phyloP scores from a whole-genome alignment of 2,113 vertebrate genomes.

The Anolis sagrei region DNA sequence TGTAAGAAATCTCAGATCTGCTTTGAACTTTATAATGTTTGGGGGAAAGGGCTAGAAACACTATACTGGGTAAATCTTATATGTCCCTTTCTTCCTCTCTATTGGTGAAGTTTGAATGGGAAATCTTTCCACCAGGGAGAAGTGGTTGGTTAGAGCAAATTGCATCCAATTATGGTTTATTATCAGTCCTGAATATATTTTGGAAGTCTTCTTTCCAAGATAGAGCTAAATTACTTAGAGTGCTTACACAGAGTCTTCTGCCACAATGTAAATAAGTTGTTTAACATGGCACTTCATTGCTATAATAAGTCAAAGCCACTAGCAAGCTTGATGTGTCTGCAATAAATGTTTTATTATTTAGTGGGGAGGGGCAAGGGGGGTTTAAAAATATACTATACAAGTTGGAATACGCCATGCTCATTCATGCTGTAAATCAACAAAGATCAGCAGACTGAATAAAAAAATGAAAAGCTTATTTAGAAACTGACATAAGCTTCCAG shows the following conservation, averaged over 20 bases:
- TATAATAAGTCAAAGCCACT: conserved; percentile 77
- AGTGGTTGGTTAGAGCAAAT: conserved; percentile 42
- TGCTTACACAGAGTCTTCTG: conserved; percentile 61
- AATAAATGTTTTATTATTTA: conserved; percentile 84
- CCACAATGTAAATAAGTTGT: conserved; percentile 77
- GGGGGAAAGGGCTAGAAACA: neutral
- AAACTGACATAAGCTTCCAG: conserved; percentile 81
- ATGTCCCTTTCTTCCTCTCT: neutral
- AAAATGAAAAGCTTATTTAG: conserved; percentile 87
- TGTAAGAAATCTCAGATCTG: neutral
- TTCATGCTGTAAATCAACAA: conserved; percentile 85
- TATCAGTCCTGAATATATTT: conserved; percentile 52
- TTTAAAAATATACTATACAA: conserved; percentile 75
- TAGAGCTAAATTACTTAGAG: conserved; percentile 71
- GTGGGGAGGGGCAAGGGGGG: conserved; percentile 16
- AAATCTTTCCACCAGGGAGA: conserved; percentile 20
- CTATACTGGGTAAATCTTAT: neutral
- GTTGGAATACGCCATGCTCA: conserved; percentile 77
- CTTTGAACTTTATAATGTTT: neutral
- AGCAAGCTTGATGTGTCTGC: conserved; percentile 77
- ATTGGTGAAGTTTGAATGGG: conserved; percentile 23
- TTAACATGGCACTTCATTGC: conserved; percentile 74
- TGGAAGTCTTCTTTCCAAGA: conserved; percentile 52
- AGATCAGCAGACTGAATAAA: conserved; percentile 82
- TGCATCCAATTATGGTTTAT: conserved; percentile 53